Evolutionary conservation across 2,113 vertebrate species (phyloP).

Genomic region (Crotalus tigris): DNA sequence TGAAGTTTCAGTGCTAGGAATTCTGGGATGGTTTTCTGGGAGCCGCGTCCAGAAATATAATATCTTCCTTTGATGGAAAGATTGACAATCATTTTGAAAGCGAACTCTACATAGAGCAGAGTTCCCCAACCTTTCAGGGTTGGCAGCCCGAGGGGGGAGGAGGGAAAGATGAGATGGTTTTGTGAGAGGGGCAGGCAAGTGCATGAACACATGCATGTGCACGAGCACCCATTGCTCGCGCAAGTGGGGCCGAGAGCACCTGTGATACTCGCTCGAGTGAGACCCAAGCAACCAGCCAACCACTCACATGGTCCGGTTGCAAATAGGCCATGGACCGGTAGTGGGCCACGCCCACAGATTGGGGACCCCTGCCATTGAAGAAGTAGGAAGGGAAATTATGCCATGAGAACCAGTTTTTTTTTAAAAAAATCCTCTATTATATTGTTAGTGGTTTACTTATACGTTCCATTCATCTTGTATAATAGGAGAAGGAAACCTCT

Average conservation of each 20-base stretch:
- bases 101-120: background rate
- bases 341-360: too few relatives aligned
- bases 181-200: too few relatives aligned
- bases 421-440: background rate
- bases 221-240: too few relatives aligned
- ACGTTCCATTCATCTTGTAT: background rate
- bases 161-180: too few relatives aligned
- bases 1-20: constrained; percentile 18
- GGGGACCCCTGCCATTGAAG: background rate
- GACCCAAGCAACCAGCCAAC: too few relatives aligned
- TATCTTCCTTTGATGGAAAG: background rate
- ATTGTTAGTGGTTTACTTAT: background rate
- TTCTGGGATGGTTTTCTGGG: background rate
- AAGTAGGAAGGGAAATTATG: background rate
- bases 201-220: too few relatives aligned
- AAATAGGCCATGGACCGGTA: too few relatives aligned
- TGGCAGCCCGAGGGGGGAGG: too few relatives aligned
- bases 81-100: background rate
- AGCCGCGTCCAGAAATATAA: background rate
- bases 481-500: background rate
- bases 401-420: background rate
- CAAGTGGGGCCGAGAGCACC: too few relatives aligned
- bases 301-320: too few relatives aligned
- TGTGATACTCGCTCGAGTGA: too few relatives aligned
- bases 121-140: too few relatives aligned